phyloP scores from a whole-genome alignment of 2,888 invertebrate species.

The Mamestra brassicae region DNA sequence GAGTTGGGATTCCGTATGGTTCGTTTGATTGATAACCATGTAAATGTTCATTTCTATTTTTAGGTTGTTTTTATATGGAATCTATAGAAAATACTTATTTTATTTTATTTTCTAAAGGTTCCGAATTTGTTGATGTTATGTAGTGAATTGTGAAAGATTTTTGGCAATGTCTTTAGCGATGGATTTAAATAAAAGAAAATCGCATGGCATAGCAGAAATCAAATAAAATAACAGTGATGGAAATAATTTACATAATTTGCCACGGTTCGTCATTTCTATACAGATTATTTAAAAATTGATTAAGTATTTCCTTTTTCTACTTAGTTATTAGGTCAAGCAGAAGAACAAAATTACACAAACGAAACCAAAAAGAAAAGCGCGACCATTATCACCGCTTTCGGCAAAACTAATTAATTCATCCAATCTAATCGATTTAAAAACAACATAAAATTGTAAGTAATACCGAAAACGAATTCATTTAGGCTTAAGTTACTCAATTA shows the following conservation, averaged over 20 bases:
- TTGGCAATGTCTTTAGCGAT: too few relatives aligned
- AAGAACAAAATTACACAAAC: slow-evolving; percentile 3
- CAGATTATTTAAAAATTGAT: too few relatives aligned
- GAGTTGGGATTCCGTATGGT: slow-evolving; percentile 34
- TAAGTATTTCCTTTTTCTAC: too few relatives aligned
- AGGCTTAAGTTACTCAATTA: slow-evolving; percentile 26
- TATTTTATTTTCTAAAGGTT: too few relatives aligned
- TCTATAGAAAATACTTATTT: not conserved
- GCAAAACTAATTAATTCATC: slow-evolving; percentile 42
- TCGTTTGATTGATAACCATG: slow-evolving; percentile 20
- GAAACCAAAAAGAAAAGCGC: not conserved
- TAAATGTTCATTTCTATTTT: slow-evolving; percentile 17
- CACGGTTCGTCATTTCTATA: not conserved
- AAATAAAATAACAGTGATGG: too few relatives aligned
- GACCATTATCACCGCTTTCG: slow-evolving; percentile 39
- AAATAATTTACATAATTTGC: not conserved
- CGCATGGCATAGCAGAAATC: too few relatives aligned
- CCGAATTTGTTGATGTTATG: too few relatives aligned
- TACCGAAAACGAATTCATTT: slow-evolving; percentile 31
- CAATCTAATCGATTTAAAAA: slow-evolving; percentile 21
- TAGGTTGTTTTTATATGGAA: not conserved
- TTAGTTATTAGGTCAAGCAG: too few relatives aligned
- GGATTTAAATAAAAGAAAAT: too few relatives aligned
- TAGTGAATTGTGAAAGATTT: too few relatives aligned
- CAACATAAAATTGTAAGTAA: slow-evolving; percentile 10